Evolutionary conservation across 2,888 invertebrate genomes (phyloP).

Genomic region (Tetragonula carbonaria): DNA sequence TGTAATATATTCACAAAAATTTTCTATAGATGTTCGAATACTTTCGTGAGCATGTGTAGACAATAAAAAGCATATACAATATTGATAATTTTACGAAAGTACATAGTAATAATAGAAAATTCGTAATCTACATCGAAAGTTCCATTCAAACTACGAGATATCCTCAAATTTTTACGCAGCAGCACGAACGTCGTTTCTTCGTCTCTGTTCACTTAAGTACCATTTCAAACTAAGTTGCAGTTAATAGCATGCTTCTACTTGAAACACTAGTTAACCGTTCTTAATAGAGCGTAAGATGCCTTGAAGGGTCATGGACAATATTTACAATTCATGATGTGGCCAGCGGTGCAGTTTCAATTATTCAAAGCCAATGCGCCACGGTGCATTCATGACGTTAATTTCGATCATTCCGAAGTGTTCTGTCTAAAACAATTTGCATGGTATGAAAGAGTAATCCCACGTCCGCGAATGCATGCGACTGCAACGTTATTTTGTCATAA

Average conservation of each 20-base stretch:
- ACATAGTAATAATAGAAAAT: not conserved
- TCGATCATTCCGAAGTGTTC: not conserved
- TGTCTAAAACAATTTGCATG: conserved; percentile 1
- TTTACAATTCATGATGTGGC: conserved; percentile 26
- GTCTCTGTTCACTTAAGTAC: not conserved
- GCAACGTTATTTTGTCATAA: conserved; percentile 6
- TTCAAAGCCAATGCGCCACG: conserved; percentile 1
- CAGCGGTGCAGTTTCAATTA: conserved; percentile 8
- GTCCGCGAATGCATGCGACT: conserved; percentile 1
- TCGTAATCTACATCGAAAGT: not conserved
- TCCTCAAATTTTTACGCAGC: not conserved
- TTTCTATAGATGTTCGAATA: too few relatives aligned
- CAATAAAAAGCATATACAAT: too few relatives aligned
- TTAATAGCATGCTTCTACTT: not conserved
- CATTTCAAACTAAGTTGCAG: not conserved
- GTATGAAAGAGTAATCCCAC: conserved; percentile 9
- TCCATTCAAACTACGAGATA: not conserved
- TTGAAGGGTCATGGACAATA: not conserved
- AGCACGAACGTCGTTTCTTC: not conserved
- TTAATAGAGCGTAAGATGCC: conserved; percentile 4
- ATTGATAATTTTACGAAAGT: not conserved
- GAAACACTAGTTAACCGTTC: not conserved
- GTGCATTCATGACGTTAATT: not conserved
- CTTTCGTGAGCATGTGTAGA: too few relatives aligned
- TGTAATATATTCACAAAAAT: too few relatives aligned